These are phyloP conservation scores for Stichopus chloronotus DNA, from an alignment of 35 echinoderm and acorn worm genomes.

Conservation along the genomic window DNA sequence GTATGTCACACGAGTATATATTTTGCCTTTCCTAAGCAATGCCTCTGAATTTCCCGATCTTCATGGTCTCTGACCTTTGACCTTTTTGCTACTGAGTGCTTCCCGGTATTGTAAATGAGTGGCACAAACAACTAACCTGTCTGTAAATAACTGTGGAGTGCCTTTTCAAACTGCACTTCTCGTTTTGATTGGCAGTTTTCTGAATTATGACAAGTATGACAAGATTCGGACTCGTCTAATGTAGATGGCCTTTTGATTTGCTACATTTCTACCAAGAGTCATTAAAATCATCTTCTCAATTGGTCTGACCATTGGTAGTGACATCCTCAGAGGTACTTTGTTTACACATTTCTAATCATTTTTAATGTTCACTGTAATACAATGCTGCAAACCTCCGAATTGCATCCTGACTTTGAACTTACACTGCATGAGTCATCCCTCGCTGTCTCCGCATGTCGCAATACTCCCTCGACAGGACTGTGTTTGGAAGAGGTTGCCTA, in stretches of 20 bases:
- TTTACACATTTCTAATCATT: background rate
- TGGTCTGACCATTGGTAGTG: background rate
- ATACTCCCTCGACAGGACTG: background rate
- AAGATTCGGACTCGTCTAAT: background rate
- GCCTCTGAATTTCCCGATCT: background rate
- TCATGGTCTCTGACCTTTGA: background rate
- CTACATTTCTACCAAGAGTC: background rate
- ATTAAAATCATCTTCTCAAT: background rate
- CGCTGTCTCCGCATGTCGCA: background rate
- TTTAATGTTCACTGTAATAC: background rate
- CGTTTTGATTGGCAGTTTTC: background rate
- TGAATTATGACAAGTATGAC: no score
- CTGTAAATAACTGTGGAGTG: background rate
- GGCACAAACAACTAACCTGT: background rate
- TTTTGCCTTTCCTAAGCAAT: no score
- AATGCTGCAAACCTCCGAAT: background rate
- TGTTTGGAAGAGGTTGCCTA: slow-evolving; percentile 11
- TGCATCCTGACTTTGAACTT: background rate
- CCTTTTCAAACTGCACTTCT: background rate
- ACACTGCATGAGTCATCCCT: background rate
- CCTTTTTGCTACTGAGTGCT: background rate
- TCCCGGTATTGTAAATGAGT: background rate
- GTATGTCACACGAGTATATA: no score
- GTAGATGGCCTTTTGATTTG: background rate
- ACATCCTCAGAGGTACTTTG: background rate